Percentiles rank a stretch among this genome's conserved stretches.
Evolutionary conservation across 1,140 invertebrate genomes (phyloP).

Genomic region (Drosophila ironensis): DNA sequence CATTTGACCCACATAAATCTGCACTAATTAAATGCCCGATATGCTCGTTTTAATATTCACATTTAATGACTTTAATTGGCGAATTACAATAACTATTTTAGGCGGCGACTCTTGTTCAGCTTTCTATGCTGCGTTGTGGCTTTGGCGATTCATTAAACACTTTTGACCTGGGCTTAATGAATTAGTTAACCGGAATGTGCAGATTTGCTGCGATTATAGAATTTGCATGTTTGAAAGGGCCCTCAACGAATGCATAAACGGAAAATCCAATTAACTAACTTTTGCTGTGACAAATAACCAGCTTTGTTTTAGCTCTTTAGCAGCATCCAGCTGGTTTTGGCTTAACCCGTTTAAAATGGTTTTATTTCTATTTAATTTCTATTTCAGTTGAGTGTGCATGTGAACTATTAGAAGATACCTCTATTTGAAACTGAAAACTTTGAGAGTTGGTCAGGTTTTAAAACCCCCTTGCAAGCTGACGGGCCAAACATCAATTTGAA

Average conservation of each 20-base stretch:
- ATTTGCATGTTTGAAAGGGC: slow-evolving; percentile 1
- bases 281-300: background rate
- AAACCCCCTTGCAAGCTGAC: too few species aligned
- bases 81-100: slow-evolving; percentile 25
- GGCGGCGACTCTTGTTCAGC: background rate
- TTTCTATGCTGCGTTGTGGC: slow-evolving; percentile 4
- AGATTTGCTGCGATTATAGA: background rate
- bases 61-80: slow-evolving; percentile 56
- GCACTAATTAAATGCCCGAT: slow-evolving; percentile 55
- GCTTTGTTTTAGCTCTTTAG: background rate
- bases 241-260: slow-evolving; percentile 1
- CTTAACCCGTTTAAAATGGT: too few species aligned
- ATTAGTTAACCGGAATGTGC: slow-evolving; percentile 29
- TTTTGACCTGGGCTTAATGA: slow-evolving; percentile 29
- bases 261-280: slow-evolving; percentile 13
- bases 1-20: slow-evolving; percentile 34
- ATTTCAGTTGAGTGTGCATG: too few species aligned
- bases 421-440: too few species aligned
- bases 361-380: too few species aligned
- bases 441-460: too few species aligned
- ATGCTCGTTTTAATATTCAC: slow-evolving; percentile 53
- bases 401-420: too few species aligned
- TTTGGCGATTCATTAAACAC: slow-evolving; percentile 31
- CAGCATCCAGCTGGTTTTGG: too few species aligned
- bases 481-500: too few species aligned